phyloP scores from a whole-genome alignment of 2,888 invertebrate species.

The Drosophila koepferae region DNA sequence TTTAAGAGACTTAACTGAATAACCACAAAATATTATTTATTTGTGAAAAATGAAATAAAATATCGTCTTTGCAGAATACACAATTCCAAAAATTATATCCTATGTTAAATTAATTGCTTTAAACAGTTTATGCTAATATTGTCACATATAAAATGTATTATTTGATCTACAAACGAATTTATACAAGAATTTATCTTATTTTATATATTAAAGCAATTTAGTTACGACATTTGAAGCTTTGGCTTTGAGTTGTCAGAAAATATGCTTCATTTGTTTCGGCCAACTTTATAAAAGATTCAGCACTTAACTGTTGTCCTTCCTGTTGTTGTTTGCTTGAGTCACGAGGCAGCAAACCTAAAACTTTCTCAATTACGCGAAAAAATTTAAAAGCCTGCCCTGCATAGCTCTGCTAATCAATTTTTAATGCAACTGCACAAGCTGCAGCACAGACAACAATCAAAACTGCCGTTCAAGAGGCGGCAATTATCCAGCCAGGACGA shows the following conservation, averaged over 20 bases:
- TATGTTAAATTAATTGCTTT: background rate
- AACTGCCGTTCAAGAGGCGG: slow-evolving; percentile 17
- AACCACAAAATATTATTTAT: background rate
- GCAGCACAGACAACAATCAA: slow-evolving; percentile 41
- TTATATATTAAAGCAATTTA: background rate
- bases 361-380: slow-evolving; percentile 51
- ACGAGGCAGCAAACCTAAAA: slow-evolving; percentile 17
- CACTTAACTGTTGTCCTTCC: slow-evolving; percentile 1
- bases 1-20: no score
- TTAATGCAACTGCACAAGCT: slow-evolving; percentile 43
- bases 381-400: slow-evolving; percentile 15
- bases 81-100: no score
- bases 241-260: background rate
- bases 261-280: slow-evolving; percentile 1
- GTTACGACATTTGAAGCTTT: background rate
- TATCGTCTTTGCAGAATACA: no score
- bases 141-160: background rate
- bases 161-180: background rate
- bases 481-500: slow-evolving; percentile 36
- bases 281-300: slow-evolving; percentile 9
- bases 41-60: no score
- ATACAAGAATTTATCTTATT: background rate
- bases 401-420: slow-evolving; percentile 53
- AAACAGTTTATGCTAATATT: background rate
- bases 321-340: slow-evolving; percentile 4